Evolutionary conservation across 1,140 invertebrate genomes (phyloP), one percentile per base, ranked within the genome.

Genomic region (Drusus annulatus): DNA sequence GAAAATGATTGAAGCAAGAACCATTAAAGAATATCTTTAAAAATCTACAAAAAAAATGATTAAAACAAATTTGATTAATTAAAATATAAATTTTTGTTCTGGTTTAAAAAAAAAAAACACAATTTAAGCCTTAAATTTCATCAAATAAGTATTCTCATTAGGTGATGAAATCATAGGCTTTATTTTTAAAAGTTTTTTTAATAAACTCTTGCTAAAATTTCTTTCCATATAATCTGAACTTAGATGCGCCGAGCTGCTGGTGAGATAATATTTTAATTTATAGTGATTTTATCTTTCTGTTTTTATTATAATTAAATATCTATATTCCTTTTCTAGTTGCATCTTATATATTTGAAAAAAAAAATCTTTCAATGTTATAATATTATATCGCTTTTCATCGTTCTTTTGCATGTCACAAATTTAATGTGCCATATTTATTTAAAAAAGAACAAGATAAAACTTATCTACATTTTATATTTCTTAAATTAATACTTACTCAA

Each of bases 201-300:
- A 13, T 7, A 5, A 13, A 56, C 0, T 17, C 19, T 28, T 45
- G 65, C 65, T 69, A 19, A 1, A 19, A 50, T 69, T 45, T 16
- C 31, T 69, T 45, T 23, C 45, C 36, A 69, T 50, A 69, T 51
- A 54, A 16, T 54, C 69, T 54, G 52, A 74, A 51, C 69, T 16
- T 54, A 74, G 69, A 74, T 74, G 69, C 69, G 69, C 69, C 21
- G 69, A 74, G 50, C 23, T 17, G 28, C 50, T 71, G 69, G 69
- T 74, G 69, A 74, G 69, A 74, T 28, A 19, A 45, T 45, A 45
- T 45, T 45, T 13, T 45, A 45, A 45, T 3, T 36, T 69, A 45
- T 63, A 25, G 31, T 36, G 6, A 50, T 69, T 69, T 36, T 69
- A 69, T 69, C 28, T 69, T 69, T 50, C 15, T 6, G 36, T 50